A percentile compares a stretch with the other conserved stretches of the same genome.
Evolutionary conservation across 2,113 vertebrate species (phyloP).

Genomic region (Enhydra lutris): DNA sequence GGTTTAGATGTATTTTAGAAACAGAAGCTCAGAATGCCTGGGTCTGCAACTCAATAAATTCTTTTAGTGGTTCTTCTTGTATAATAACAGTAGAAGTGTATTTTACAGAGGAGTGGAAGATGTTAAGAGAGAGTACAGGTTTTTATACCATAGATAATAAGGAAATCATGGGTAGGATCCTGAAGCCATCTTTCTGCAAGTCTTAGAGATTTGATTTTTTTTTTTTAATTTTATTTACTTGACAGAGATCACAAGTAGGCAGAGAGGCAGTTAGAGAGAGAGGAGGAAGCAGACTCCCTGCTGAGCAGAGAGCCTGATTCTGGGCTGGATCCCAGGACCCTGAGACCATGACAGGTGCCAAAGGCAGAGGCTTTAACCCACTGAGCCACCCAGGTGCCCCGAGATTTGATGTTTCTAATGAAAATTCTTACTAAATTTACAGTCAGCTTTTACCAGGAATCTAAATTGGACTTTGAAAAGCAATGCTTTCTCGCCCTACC

Average conservation of each 20-base stretch:
- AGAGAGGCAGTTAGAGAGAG: too few relatives aligned
- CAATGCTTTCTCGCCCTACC: not conserved
- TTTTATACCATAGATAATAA: not conserved
- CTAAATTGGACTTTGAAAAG: not conserved
- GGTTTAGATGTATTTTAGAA: not conserved
- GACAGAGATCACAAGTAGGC: too few relatives aligned
- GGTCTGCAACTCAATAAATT: not conserved
- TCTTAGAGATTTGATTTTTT: not conserved
- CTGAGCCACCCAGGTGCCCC: too few relatives aligned
- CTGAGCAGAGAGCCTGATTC: too few relatives aligned
- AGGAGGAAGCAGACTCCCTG: too few relatives aligned
- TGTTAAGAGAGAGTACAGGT: not conserved
- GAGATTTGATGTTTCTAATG: not conserved
- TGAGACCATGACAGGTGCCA: too few relatives aligned
- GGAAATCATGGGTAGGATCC: not conserved
- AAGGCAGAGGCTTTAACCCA: too few relatives aligned
- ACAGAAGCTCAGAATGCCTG: not conserved
- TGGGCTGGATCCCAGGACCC: too few relatives aligned
- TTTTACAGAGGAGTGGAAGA: not conserved
- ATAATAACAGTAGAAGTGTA: not conserved
- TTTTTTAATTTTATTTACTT: too few relatives aligned
- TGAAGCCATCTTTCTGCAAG: not conserved
- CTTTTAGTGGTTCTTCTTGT: not conserved
- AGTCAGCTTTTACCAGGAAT: not conserved
- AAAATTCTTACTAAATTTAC: not conserved